Evolutionary conservation across 2,888 invertebrate genomes (phyloP), one percentile per base, ranked within the genome.

Genomic region (Agelastica alni): DNA sequence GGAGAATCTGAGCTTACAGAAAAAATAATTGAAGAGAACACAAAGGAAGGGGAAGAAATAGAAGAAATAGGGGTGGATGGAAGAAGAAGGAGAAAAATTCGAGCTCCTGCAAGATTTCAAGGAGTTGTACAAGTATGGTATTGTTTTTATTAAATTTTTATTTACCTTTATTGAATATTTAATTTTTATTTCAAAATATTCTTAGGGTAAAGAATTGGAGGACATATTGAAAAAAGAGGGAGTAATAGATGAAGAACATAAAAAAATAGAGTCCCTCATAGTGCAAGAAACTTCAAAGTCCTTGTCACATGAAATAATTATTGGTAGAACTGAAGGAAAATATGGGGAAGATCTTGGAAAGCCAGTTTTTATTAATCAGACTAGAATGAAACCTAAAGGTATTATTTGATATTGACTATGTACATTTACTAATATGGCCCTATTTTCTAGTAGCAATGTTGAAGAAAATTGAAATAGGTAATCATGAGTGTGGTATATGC

Each of bases 161-260:
- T 13, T 34, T 9, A 28, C 0, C 4, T n/a, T n/a, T n/a, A n/a
- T n/a, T n/a, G n/a, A n/a, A 10, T 34, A 36, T 46, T 37, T 46
- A 34, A 45, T 30, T 5, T 26, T n/a, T 51, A 31, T 31, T 26
- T 18, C 12, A 32, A 10, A 43, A 31, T 26, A 32, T 43, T 56
- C 67, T 34, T 55, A 88, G 81, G 89, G 89, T 3, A 86, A 87
- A 72, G 89, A 89, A 74, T 75, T 89, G 43, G 89, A 89, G 65
- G 80, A 85, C 60, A 86, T 89, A 61, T 85, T 88, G 63, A 81
- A 82, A 65, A 85, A 88, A 67, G 86, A 87, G 74, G 89, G 88
- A 1, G 83, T 89, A 7, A 84, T 83, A 17, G 87, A 87, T 22
- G 81, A 63, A 58, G 79, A 62, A 62, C 17, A 52, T 34, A 12